Percentiles rank a stretch among this genome's conserved stretches.
These are phyloP conservation scores for Dreissena polymorpha DNA, from an alignment of 1,140 invertebrate genomes.

Conservation along the genomic window DNA sequence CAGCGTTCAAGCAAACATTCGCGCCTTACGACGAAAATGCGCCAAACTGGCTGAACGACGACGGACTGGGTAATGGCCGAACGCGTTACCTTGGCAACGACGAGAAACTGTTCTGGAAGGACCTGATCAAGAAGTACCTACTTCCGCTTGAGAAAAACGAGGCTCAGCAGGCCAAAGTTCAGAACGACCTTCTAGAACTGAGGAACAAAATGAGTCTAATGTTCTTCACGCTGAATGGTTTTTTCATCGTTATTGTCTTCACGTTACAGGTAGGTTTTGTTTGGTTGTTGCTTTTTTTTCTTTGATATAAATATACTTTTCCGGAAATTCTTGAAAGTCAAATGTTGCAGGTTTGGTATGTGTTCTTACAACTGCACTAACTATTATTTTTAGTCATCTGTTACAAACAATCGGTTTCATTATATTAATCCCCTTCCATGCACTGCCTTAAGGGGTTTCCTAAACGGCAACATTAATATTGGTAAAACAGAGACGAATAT, in stretches of 20 bases:
- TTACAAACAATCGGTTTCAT: too few species aligned
- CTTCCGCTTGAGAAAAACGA: constrained; percentile 70
- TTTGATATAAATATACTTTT: too few species aligned
- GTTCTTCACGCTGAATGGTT: constrained; percentile 76
- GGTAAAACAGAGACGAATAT: too few species aligned
- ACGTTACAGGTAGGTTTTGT: constrained; percentile 72
- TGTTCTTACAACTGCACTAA: too few species aligned
- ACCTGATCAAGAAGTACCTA: constrained; percentile 74
- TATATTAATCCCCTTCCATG: too few species aligned
- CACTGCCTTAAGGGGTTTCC: too few species aligned
- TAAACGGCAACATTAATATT: too few species aligned
- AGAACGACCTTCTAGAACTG: constrained; percentile 93
- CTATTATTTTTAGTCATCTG: too few species aligned
- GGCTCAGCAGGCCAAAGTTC: constrained; percentile 75
- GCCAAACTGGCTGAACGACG: constrained; percentile 94
- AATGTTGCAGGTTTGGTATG: too few species aligned
- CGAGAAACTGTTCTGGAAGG: constrained; percentile 73
- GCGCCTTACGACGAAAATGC: constrained; percentile 66
- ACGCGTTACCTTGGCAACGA: constrained; percentile 85
- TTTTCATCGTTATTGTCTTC: constrained; percentile 76
- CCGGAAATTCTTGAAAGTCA: too few species aligned
- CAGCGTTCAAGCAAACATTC: constrained; percentile 56
- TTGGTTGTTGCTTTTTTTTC: too few species aligned
- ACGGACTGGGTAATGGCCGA: constrained; percentile 75
- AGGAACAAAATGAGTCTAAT: constrained; percentile 88